Percentiles rank a stretch among this genome's conserved stretches.
phyloP scores from a whole-genome alignment of 2,113 vertebrate genomes.

The Chelonoidis abingdonii region DNA sequence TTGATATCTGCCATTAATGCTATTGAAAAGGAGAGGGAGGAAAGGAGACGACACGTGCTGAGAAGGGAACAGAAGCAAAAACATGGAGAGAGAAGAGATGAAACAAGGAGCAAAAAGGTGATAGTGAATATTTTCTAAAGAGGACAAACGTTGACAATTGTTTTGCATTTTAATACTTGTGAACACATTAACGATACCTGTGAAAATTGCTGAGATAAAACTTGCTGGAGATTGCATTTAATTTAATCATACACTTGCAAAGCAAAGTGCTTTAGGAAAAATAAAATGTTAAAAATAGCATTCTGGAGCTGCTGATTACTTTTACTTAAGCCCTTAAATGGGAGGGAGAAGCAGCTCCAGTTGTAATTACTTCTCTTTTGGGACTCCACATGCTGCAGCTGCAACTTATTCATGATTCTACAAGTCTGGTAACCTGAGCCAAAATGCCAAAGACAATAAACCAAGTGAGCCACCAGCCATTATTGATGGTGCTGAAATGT shows the following conservation, averaged over 20 bases:
- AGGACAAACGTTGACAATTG: not conserved
- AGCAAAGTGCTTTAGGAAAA: not conserved
- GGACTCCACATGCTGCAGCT: not conserved
- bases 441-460: constrained; percentile 18
- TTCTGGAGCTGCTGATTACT: not conserved
- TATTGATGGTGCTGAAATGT: not conserved
- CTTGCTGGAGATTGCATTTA: not conserved
- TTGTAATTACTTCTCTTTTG: not conserved
- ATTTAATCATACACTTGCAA: not conserved
- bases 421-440: not conserved
- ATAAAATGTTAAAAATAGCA: not conserved
- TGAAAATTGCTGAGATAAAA: not conserved
- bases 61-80: not conserved
- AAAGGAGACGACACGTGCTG: not conserved
- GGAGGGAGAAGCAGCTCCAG: not conserved
- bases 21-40: not conserved
- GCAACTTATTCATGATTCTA: not conserved
- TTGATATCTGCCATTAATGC: not conserved
- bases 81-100: not conserved
- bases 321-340: not conserved
- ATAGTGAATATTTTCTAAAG: not conserved
- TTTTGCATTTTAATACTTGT: constrained; percentile 4
- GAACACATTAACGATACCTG: not conserved
- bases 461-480: not conserved
- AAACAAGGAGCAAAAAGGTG: not conserved